These are phyloP conservation scores for Diloba caeruleocephala DNA, from an alignment of 2,888 invertebrate species.

Conservation along the genomic window DNA sequence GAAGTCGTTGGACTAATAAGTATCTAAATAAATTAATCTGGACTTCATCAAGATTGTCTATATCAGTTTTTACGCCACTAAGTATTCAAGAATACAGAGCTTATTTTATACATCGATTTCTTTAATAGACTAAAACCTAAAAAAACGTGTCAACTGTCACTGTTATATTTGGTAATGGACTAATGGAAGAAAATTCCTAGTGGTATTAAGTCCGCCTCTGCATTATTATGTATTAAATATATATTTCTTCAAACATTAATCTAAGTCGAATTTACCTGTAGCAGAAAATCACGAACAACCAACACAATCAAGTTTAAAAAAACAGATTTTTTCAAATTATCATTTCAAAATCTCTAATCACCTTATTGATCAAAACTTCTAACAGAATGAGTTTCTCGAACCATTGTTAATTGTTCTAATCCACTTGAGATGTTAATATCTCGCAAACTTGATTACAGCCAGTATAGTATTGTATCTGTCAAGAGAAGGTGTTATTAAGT, in stretches of 20 bases:
- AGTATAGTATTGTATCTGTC: conserved; percentile 27
- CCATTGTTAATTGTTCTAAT: conserved; percentile 22
- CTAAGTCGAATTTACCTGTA: conserved; percentile 4
- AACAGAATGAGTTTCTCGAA: conserved; percentile 34
- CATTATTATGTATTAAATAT: too few species aligned
- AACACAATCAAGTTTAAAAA: background rate
- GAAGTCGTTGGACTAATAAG: too few species aligned
- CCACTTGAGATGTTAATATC: conserved; percentile 6
- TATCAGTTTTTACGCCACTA: too few species aligned
- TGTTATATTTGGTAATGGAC: too few species aligned
- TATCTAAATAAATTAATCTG: too few species aligned
- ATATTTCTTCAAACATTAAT: background rate
- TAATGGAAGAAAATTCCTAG: too few species aligned
- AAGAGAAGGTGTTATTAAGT: conserved; percentile 29
- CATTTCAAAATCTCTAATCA: conserved; percentile 22
- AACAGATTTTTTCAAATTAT: conserved; percentile 14
- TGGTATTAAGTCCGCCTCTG: too few species aligned
- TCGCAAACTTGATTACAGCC: conserved; percentile 31
- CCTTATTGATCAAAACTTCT: conserved; percentile 30
- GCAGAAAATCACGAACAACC: conserved; percentile 18
- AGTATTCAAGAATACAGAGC: too few species aligned
- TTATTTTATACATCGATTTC: too few species aligned
- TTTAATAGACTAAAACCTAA: too few species aligned
- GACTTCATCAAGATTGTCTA: too few species aligned
- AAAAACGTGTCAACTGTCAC: too few species aligned